Evolutionary conservation across 2,113 vertebrate genomes (phyloP).

Genomic region (Daubentonia madagascariensis): DNA sequence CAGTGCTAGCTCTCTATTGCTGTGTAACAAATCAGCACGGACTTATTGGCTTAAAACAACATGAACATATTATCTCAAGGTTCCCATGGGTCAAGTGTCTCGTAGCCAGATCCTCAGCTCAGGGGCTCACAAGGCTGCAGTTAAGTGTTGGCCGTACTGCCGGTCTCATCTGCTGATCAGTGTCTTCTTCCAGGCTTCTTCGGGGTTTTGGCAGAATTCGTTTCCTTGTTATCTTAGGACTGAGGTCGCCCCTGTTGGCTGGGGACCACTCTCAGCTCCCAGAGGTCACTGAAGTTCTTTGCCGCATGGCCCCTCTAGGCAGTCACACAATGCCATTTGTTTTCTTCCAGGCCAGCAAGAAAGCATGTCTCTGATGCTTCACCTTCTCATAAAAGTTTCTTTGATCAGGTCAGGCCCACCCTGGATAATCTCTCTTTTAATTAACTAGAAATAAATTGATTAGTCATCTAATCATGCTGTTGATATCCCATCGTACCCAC

Average conservation of each 20-base stretch:
- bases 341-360: not conserved
- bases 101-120: not conserved
- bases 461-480: not conserved
- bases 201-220: not conserved
- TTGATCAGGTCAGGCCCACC: not conserved
- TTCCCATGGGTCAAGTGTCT: not conserved
- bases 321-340: not conserved
- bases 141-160: not conserved
- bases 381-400: not conserved
- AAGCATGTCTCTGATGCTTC: not conserved
- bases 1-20: not conserved
- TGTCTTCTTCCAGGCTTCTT: not conserved
- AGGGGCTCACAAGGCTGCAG: not conserved
- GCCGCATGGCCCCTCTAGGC: fast-evolving
- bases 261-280: not conserved
- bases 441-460: not conserved
- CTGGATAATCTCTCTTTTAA: not conserved
- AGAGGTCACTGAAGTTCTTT: not conserved
- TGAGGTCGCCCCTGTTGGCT: fast-evolving
- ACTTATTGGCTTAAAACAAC: not conserved
- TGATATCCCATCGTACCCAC: not conserved
- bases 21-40: not conserved
- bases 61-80: not conserved
- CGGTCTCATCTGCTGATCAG: not conserved
- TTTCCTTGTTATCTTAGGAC: not conserved